These are phyloP conservation scores for Caiman crocodilus DNA, from an alignment of 2,797 vertebrate species.

Conservation along the genomic window DNA sequence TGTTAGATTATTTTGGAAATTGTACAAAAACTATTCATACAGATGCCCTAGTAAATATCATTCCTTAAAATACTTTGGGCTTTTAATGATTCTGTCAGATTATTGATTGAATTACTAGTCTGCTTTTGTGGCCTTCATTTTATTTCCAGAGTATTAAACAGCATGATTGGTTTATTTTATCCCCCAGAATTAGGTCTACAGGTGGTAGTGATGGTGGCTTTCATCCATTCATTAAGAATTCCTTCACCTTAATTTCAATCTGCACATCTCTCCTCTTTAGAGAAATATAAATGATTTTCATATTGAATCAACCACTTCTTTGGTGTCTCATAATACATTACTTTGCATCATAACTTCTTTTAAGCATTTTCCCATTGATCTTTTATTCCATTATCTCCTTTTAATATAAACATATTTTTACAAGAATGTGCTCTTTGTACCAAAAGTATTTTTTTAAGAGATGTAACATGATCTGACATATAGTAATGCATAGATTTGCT, in stretches of 20 bases:
- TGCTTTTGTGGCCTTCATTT: too few relatives aligned
- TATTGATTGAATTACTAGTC: not conserved
- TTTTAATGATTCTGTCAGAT: not conserved
- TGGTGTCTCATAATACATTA: not conserved
- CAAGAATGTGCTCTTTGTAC: not conserved
- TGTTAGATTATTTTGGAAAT: not conserved
- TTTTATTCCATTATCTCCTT: not conserved
- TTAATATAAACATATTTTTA: not conserved
- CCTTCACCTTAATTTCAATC: not conserved
- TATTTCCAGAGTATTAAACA: too few relatives aligned
- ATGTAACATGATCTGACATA: not conserved
- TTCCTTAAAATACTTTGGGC: not conserved
- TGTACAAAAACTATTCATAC: not conserved
- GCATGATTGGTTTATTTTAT: too few relatives aligned
- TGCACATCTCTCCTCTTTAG: not conserved
- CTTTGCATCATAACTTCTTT: not conserved
- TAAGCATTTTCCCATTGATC: not conserved
- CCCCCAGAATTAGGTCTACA: not conserved
- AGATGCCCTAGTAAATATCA: not conserved
- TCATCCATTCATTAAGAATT: not conserved
- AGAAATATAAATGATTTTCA: not conserved
- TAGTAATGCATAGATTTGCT: not conserved
- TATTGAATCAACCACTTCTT: not conserved
- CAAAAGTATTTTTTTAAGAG: not conserved
- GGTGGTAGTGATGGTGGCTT: not conserved